Conservation (phyloP, 2,797 vertebrate species). For the Choloepus didactylus region DNA sequence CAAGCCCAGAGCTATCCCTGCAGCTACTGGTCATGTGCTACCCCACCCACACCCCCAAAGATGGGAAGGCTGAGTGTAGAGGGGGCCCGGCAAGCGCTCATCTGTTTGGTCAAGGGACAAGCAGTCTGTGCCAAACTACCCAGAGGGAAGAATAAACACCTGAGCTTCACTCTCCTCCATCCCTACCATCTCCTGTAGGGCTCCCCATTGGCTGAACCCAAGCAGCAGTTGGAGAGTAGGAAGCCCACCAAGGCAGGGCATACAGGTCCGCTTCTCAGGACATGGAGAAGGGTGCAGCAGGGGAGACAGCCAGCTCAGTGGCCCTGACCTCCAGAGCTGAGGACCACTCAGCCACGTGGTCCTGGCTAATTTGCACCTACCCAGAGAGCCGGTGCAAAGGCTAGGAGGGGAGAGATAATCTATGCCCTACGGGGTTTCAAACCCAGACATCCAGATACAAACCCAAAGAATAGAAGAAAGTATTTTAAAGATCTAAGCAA, state of each 20-base stretch:
- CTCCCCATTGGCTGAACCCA: neutral
- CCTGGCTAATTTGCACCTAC: neutral
- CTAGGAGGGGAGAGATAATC: neutral
- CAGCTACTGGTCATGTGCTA: too few relatives aligned
- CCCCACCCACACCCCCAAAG: neutral
- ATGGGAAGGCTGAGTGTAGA: neutral
- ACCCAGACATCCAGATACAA: neutral
- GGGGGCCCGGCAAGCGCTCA: neutral
- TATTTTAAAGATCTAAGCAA: slow-evolving; percentile 3
- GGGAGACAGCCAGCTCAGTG: neutral
- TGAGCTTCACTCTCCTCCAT: neutral
- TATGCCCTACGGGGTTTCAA: neutral
- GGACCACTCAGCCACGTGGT: neutral
- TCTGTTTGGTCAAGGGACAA: neutral
- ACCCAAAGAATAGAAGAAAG: neutral
- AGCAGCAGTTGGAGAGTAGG: neutral
- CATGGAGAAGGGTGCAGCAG: neutral
- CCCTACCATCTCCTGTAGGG: neutral
- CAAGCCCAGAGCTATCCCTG: neutral
- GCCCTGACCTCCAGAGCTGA: neutral
- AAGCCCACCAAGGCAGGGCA: neutral
- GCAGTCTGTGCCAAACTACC: neutral
- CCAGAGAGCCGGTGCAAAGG: neutral
- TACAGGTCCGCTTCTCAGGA: neutral
- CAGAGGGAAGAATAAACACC: neutral